Evolutionary conservation across 2,797 vertebrate species (phyloP).

Genomic region (Parotocinclus haroldoi): DNA sequence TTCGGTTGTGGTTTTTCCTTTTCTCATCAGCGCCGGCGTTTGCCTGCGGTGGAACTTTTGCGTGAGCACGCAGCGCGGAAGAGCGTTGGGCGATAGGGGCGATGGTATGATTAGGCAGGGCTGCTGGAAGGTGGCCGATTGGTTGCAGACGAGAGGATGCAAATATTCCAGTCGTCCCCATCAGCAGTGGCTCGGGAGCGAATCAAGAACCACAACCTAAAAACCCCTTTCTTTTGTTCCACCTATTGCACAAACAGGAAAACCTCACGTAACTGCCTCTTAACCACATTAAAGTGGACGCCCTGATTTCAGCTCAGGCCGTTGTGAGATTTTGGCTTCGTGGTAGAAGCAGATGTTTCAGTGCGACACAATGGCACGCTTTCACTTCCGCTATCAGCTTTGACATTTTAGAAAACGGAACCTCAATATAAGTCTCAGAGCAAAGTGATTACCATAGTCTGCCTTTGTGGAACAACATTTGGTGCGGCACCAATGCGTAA

Average conservation of each 20-base stretch:
- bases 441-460: neutral
- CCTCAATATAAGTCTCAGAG: constrained; percentile 8
- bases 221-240: constrained; percentile 68
- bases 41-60: constrained; percentile 12
- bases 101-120: constrained; percentile 46
- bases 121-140: constrained; percentile 39
- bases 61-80: constrained; percentile 52
- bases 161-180: constrained; percentile 57
- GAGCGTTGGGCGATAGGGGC: constrained; percentile 59
- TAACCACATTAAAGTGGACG: constrained; percentile 64
- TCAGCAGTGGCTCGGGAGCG: constrained; percentile 49
- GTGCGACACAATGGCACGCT: constrained; percentile 58
- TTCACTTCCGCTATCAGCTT: constrained; percentile 48
- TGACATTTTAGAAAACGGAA: constrained; percentile 39
- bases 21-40: constrained; percentile 25
- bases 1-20: constrained; percentile 60
- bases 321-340: constrained; percentile 54
- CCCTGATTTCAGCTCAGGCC: constrained; percentile 63
- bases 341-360: constrained; percentile 53
- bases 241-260: constrained; percentile 76
- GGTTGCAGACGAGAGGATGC: constrained; percentile 47
- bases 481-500: no score
- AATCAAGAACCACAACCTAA: constrained; percentile 71
- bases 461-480: no score
- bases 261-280: constrained; percentile 68